phyloP scores from a whole-genome alignment of 2,797 vertebrate species.

The Molossus alvarezi region DNA sequence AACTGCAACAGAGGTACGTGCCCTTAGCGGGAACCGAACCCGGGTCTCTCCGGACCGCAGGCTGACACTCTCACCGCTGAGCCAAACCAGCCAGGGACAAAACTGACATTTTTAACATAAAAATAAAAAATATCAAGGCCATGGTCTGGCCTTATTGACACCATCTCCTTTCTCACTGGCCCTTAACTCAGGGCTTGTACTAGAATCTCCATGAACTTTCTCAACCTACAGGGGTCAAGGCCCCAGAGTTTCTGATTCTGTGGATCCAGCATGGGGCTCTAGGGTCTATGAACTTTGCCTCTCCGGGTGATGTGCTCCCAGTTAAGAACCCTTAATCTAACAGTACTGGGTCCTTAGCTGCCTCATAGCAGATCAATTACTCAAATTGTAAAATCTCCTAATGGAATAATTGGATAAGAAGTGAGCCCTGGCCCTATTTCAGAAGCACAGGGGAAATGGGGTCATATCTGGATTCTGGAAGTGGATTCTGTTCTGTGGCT shows the following conservation, averaged over 20 bases:
- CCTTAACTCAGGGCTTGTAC: neutral
- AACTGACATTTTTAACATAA: slow-evolving; percentile 30
- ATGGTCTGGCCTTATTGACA: neutral
- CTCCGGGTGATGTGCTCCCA: neutral
- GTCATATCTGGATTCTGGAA: neutral
- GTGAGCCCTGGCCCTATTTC: slow-evolving; percentile 17
- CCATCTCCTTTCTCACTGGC: neutral
- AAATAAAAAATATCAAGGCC: neutral
- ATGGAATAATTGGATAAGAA: slow-evolving; percentile 7
- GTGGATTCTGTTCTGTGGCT: neutral
- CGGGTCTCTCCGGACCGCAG: no score
- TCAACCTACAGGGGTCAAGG: neutral
- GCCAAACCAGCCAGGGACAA: neutral
- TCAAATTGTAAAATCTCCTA: slow-evolving; percentile 31
- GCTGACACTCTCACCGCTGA: no score
- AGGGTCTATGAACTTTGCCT: neutral
- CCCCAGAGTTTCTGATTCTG: neutral
- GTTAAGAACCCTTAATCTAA: neutral
- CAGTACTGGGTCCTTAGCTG: neutral
- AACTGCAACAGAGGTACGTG: no score
- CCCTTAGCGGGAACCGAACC: no score
- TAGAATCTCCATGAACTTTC: neutral
- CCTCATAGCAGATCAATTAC: neutral
- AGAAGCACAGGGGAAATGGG: slow-evolving; percentile 25
- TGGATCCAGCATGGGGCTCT: neutral